A percentile compares a stretch with the other conserved stretches of the same genome.
phyloP scores from a whole-genome alignment of 2,888 invertebrate species.

The Hyles lineata region DNA sequence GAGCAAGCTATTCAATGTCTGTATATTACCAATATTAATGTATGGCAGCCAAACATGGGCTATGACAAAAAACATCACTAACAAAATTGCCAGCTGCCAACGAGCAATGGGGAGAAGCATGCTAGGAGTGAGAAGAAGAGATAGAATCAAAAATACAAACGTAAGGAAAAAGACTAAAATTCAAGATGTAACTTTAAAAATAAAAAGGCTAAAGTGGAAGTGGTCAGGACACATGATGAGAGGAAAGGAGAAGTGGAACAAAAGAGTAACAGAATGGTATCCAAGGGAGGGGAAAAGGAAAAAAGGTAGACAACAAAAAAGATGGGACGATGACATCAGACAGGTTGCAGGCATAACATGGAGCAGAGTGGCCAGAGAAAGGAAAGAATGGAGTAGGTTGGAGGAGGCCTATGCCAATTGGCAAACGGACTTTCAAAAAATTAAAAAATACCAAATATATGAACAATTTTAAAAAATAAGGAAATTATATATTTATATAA shows the following conservation, averaged over 20 bases:
- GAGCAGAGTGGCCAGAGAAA: too few species aligned
- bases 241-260: background rate
- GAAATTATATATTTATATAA: too few species aligned
- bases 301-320: too few species aligned
- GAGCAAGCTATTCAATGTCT: conserved; percentile 30
- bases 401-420: too few species aligned
- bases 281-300: conserved; percentile 34
- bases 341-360: too few species aligned
- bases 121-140: background rate
- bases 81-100: background rate
- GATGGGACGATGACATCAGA: too few species aligned
- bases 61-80: background rate
- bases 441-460: too few species aligned
- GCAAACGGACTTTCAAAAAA: too few species aligned
- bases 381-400: too few species aligned
- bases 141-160: background rate
- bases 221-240: background rate
- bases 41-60: conserved; percentile 10
- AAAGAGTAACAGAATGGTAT: conserved; percentile 14
- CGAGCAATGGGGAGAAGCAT: background rate
- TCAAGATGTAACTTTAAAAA: background rate
- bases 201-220: background rate
- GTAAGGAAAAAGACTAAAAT: background rate
- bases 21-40: conserved; percentile 32
- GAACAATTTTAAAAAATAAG: too few species aligned